These are phyloP conservation scores for Hemicentrotus pulcherrimus DNA, from an alignment of 35 echinoderm and acorn worm genomes.

Conservation along the genomic window DNA sequence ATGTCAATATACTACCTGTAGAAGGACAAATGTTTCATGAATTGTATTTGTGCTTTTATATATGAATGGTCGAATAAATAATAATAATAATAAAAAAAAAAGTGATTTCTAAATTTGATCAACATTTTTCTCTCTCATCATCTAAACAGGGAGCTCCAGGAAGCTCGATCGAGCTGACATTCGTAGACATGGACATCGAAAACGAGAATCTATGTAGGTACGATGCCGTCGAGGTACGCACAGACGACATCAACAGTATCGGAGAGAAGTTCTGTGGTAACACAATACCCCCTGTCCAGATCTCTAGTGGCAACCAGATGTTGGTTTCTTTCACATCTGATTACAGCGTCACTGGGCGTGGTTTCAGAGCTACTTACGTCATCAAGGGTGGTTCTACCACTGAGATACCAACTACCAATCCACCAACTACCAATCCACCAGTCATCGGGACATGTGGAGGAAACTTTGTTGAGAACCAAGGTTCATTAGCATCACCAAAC, in stretches of 20 bases:
- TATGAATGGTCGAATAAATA: no score
- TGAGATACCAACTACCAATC: not conserved
- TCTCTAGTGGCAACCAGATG: constrained; percentile 47
- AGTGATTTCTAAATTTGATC: not conserved
- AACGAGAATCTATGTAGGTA: not conserved
- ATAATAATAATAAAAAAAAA: no score
- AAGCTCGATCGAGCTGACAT: constrained; percentile 34
- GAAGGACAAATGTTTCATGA: no score
- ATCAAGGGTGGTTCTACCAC: not conserved
- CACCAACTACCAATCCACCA: not conserved
- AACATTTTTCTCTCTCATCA: not conserved
- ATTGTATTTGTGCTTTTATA: no score
- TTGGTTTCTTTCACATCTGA: constrained; percentile 49
- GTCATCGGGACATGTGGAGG: constrained; percentile 37
- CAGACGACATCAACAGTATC: constrained; percentile 10
- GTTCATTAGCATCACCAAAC: constrained; percentile 35
- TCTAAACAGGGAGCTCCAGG: constrained; percentile 38
- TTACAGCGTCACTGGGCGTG: constrained; percentile 28
- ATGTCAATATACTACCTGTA: no score
- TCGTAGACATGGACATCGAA: constrained; percentile 42
- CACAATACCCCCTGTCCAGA: not conserved
- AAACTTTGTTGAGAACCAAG: not conserved
- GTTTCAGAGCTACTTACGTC: constrained; percentile 50
- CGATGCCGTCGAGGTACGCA: constrained; percentile 30
- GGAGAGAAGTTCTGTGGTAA: constrained; percentile 53